Conservation (phyloP, 2,797 vertebrate genomes). For the Hozukius guyotensis region DNA sequence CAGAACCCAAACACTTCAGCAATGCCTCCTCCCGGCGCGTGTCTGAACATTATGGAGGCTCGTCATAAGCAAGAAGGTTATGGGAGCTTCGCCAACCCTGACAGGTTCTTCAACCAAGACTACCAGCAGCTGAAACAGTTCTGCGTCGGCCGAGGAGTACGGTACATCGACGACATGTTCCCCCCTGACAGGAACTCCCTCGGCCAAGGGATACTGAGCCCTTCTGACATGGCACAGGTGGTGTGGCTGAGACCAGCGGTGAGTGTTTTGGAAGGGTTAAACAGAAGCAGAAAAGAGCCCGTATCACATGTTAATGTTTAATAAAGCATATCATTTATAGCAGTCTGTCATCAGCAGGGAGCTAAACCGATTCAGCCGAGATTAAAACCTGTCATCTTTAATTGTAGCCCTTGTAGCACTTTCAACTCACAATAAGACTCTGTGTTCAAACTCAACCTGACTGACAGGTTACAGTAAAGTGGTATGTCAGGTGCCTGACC, state of each 20-base stretch:
- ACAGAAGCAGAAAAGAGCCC: not conserved
- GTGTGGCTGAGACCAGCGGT: constrained; percentile 79
- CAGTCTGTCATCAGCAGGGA: not conserved
- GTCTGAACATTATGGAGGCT: constrained; percentile 72
- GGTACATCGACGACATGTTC: constrained; percentile 76
- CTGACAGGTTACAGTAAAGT: not conserved
- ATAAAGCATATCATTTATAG: not conserved
- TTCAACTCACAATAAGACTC: not conserved
- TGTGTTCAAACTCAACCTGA: not conserved
- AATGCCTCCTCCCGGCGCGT: constrained; percentile 76
- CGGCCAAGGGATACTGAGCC: constrained; percentile 54
- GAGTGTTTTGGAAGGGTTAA: constrained; percentile 17
- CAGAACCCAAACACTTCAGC: constrained; percentile 5
- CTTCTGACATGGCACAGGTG: constrained; percentile 53
- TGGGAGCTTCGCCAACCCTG: constrained; percentile 67
- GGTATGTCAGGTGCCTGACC: not conserved
- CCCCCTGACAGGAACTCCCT: constrained; percentile 73
- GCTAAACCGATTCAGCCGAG: not conserved
- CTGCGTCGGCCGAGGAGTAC: constrained; percentile 25
- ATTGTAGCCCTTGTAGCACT: not conserved
- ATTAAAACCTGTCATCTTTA: not conserved
- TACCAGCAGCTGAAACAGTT: constrained; percentile 65
- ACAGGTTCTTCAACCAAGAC: constrained; percentile 73
- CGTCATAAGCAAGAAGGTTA: constrained; percentile 62
- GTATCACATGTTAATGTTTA: not conserved